A percentile compares a stretch with the other conserved stretches of the same genome.
These are phyloP conservation scores for Mantis religiosa DNA, from an alignment of 2,888 invertebrate species.

Conservation along the genomic window DNA sequence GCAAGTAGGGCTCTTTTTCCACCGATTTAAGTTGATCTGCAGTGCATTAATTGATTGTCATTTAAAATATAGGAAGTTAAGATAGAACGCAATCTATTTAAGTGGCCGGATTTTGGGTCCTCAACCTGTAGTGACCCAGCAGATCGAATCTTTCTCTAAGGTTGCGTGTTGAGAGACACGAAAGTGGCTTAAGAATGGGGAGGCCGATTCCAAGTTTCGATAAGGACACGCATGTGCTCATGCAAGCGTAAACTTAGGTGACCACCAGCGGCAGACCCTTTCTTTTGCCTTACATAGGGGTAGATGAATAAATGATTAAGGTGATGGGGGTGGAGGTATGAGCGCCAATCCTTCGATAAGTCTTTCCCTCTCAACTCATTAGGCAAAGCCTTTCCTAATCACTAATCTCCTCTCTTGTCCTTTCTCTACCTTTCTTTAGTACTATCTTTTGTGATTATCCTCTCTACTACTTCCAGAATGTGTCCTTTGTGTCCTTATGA, in stretches of 20 bases:
- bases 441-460: background rate
- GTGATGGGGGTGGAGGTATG: background rate
- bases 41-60: background rate
- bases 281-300: background rate
- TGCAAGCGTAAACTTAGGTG: background rate
- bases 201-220: background rate
- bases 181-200: background rate
- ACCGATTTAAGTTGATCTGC: background rate
- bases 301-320: background rate
- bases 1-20: no score
- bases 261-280: background rate
- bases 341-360: background rate
- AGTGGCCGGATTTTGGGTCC: background rate
- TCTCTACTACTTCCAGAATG: background rate
- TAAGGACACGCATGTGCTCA: background rate
- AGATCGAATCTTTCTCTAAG: background rate
- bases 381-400: background rate
- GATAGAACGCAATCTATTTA: background rate
- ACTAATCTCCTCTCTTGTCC: background rate
- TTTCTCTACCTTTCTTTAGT: background rate
- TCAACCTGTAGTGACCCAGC: background rate
- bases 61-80: background rate
- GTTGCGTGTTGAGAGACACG: background rate
- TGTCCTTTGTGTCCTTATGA: background rate
- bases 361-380: background rate